Evolutionary conservation across 2,888 invertebrate species (phyloP).

Genomic region (Tubiluchus corallicola): DNA sequence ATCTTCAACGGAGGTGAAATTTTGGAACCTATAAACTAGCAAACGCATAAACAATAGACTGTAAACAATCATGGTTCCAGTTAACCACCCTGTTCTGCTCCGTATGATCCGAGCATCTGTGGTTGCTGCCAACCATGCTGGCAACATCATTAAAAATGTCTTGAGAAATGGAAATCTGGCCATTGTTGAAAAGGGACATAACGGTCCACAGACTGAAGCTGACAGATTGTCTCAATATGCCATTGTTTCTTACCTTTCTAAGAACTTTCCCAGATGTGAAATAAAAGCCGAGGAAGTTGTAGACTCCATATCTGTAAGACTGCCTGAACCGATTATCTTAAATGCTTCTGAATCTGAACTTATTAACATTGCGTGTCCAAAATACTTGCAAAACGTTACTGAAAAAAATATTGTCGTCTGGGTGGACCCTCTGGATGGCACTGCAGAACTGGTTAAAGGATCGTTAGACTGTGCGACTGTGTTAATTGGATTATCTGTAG

Average conservation of each 20-base stretch:
- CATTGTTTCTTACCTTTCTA: conserved; percentile 66
- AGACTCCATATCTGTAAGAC: no score
- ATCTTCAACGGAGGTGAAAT: no score
- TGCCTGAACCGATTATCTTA: no score
- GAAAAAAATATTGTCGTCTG: conserved; percentile 78
- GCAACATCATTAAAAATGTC: conserved; percentile 29
- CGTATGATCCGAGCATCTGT: no score
- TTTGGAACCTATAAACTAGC: no score
- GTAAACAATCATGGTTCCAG: no score
- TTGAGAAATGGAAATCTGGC: conserved; percentile 28
- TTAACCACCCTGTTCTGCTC: no score
- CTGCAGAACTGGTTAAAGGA: conserved; percentile 85
- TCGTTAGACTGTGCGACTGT: conserved; percentile 94
- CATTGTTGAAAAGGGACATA: conserved; percentile 39
- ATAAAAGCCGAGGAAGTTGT: conserved; percentile 75
- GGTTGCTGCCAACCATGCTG: conserved; percentile 29
- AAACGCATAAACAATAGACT: no score
- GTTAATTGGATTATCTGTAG: conserved; percentile 78
- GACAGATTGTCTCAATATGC: conserved; percentile 85
- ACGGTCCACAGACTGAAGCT: conserved; percentile 94
- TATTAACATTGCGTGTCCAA: conserved; percentile 58
- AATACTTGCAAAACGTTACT: conserved; percentile 36
- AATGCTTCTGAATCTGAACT: conserved; percentile 49
- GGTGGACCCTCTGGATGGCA: conserved; percentile 98
- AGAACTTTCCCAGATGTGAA: conserved; percentile 58